phyloP scores from a whole-genome alignment of 2,888 invertebrate genomes.

The Elysia crispata region DNA sequence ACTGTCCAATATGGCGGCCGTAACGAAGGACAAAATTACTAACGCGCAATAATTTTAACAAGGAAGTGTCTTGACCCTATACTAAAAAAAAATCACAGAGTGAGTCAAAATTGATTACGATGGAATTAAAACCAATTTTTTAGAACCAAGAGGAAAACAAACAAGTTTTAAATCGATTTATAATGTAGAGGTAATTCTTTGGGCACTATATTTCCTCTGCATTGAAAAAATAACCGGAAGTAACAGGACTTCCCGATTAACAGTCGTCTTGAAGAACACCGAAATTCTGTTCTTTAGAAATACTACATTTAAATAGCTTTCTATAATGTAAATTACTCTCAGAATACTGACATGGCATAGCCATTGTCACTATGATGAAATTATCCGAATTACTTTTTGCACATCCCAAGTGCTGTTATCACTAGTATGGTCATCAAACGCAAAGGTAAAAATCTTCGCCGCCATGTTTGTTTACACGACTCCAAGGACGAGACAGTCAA shows the following conservation, averaged over 20 bases:
- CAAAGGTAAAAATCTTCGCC: constrained; percentile 59
- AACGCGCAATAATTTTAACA: constrained; percentile 25
- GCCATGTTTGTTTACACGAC: constrained; percentile 53
- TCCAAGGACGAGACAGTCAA: constrained; percentile 6
- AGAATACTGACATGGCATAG: no score
- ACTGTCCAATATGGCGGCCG: constrained; percentile 73
- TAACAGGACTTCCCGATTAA: no score
- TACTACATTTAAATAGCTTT: no score
- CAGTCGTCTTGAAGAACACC: no score
- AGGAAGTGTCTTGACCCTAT: neutral
- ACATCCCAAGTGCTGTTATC: no score
- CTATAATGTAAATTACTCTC: no score
- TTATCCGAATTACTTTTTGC: no score
- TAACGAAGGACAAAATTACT: constrained; percentile 65
- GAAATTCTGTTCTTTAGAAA: no score
- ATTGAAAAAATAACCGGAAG: neutral
- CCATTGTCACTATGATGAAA: no score
- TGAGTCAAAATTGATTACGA: neutral
- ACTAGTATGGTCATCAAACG: constrained; percentile 66
- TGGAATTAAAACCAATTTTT: neutral
- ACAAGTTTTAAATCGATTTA: neutral
- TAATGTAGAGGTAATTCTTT: neutral
- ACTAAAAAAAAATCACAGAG: neutral
- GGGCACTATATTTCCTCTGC: neutral
- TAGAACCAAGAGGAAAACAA: neutral